A percentile compares a stretch with the other conserved stretches of the same genome.
phyloP scores from a whole-genome alignment of 2,888 invertebrate species.

The Galerucella calmariensis region DNA sequence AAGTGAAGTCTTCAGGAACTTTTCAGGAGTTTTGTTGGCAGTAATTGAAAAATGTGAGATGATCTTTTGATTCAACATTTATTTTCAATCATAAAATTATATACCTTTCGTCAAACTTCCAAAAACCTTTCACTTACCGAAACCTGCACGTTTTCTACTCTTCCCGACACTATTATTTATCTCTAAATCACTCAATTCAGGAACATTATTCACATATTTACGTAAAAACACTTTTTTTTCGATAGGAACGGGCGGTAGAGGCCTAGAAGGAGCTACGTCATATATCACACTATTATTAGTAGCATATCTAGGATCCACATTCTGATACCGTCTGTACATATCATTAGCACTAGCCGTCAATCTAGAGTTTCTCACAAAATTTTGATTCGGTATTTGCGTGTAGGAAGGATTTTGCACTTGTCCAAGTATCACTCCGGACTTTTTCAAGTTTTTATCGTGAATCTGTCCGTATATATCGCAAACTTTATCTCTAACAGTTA shows the following conservation, averaged over 20 bases:
- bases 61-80: too few relatives aligned
- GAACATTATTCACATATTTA: constrained; percentile 69
- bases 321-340: constrained; percentile 55
- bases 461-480: constrained; percentile 65
- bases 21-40: too few relatives aligned
- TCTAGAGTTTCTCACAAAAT: constrained; percentile 61
- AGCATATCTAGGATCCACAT: constrained; percentile 38
- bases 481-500: constrained; percentile 60
- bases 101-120: constrained; percentile 49
- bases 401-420: constrained; percentile 54
- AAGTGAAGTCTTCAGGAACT: too few relatives aligned
- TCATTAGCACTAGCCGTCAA: constrained; percentile 64
- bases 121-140: constrained; percentile 55
- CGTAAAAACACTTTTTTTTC: constrained; percentile 44
- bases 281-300: constrained; percentile 37
- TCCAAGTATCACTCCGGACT: constrained; percentile 61
- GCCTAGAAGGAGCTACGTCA: constrained; percentile 53
- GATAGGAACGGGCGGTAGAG: constrained; percentile 63
- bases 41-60: too few relatives aligned
- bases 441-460: constrained; percentile 56
- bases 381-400: constrained; percentile 48
- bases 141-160: constrained; percentile 54
- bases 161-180: constrained; percentile 69
- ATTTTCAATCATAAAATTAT: too few relatives aligned
- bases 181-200: constrained; percentile 79